A percentile compares a stretch with the other conserved stretches of the same genome.
Conservation (phyloP, 1,140 invertebrate genomes). For the Philotrypesis tridentata region DNA sequence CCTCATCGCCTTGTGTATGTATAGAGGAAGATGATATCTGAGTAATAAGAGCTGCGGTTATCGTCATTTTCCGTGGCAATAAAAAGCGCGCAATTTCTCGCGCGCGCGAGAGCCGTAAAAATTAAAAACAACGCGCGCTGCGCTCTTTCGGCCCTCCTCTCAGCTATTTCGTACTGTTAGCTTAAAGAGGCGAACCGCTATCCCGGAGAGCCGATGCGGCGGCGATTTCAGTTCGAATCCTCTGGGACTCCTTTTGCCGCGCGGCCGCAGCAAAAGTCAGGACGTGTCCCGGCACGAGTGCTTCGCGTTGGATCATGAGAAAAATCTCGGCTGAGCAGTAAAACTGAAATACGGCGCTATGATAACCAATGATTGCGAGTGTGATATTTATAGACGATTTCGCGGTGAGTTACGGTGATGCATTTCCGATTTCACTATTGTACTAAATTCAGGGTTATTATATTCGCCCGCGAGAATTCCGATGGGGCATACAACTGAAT, state of each 20-base stretch:
- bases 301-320: too few relatives aligned
- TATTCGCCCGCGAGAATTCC: too few relatives aligned
- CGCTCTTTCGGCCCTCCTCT: not conserved
- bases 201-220: too few relatives aligned
- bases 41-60: constrained; percentile 11
- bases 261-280: not conserved
- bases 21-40: not conserved
- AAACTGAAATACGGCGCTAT: too few relatives aligned
- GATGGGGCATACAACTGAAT: too few relatives aligned
- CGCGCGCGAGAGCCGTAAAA: not conserved
- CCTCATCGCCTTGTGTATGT: not conserved
- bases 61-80: not conserved
- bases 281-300: not conserved
- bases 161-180: constrained; percentile 17
- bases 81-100: constrained; percentile 9
- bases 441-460: too few relatives aligned
- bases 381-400: too few relatives aligned
- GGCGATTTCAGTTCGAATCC: not conserved
- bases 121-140: constrained; percentile 9
- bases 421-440: too few relatives aligned
- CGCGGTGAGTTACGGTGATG: too few relatives aligned
- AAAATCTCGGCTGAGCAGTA: too few relatives aligned
- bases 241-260: not conserved
- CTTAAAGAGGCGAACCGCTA: constrained; percentile 18
- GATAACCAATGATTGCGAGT: too few relatives aligned